Conservation (phyloP, 2,113 vertebrate species). For the Accipiter virgatus region DNA sequence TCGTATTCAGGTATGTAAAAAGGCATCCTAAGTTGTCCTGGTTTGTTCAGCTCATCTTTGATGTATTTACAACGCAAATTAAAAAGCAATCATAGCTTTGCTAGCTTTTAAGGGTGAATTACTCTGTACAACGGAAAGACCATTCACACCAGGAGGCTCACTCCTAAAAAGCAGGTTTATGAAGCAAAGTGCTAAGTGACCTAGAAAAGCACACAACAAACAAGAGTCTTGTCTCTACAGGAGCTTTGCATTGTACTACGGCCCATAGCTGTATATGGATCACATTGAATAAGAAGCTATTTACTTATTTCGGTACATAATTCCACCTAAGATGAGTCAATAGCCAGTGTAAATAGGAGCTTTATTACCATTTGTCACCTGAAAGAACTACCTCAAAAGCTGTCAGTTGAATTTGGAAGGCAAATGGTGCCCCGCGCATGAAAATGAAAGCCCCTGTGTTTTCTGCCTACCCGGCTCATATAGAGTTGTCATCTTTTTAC, state of each 20-base stretch:
- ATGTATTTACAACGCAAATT: constrained; percentile 67
- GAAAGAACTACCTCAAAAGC: constrained; percentile 63
- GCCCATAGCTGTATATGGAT: constrained; percentile 43
- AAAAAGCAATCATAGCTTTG: constrained; percentile 21
- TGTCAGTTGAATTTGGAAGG: constrained; percentile 50
- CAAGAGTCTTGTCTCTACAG: constrained; percentile 46
- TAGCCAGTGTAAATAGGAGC: constrained; percentile 68
- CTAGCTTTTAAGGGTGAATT: constrained; percentile 69
- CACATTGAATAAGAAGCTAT: constrained; percentile 59
- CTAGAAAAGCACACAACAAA: constrained; percentile 71
- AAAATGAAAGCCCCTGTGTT: constrained; percentile 55
- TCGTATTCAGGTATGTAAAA: constrained; percentile 23
- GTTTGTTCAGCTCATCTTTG: constrained; percentile 47
- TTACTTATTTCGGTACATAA: constrained; percentile 77
- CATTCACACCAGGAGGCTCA: constrained; percentile 18
- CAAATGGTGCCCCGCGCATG: constrained; percentile 38
- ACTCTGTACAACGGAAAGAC: constrained; percentile 13
- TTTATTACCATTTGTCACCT: constrained; percentile 67
- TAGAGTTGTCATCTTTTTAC: constrained; percentile 31
- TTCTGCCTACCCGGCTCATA: not conserved
- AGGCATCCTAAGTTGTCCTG: not conserved
- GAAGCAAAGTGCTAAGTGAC: constrained; percentile 47
- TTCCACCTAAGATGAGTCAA: constrained; percentile 79
- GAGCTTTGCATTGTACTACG: constrained; percentile 39
- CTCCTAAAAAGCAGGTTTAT: constrained; percentile 36